Conservation (phyloP, 2,888 invertebrate species). For the Theretra japonica region DNA sequence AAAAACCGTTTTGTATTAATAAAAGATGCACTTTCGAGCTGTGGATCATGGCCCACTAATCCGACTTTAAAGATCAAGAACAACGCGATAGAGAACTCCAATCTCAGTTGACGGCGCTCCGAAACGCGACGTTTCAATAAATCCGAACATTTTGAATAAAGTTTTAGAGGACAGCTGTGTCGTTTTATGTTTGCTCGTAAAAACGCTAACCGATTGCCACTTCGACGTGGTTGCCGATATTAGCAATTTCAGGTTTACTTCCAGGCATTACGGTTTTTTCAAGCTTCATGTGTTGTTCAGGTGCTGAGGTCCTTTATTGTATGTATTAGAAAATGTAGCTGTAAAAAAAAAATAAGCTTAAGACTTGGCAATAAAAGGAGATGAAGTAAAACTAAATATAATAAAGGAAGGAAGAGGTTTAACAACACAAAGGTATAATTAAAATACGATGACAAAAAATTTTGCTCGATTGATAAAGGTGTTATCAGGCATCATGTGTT, state of each 20-base stretch:
- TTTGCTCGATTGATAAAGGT: too few species aligned
- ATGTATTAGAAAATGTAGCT: neutral
- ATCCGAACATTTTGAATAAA: slow-evolving; percentile 47
- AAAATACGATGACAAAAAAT: too few species aligned
- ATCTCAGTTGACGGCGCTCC: neutral
- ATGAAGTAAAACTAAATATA: neutral
- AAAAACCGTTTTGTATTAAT: too few species aligned
- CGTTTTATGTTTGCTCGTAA: slow-evolving; percentile 50
- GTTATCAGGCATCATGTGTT: too few species aligned
- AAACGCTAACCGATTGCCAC: slow-evolving; percentile 30
- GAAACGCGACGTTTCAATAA: slow-evolving; percentile 39
- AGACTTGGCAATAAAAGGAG: neutral
- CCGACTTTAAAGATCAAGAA: too few species aligned
- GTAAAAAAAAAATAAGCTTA: neutral
- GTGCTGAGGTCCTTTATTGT: neutral
- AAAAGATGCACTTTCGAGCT: neutral
- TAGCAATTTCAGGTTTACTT: neutral
- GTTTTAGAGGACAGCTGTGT: slow-evolving; percentile 53
- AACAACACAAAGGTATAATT: too few species aligned
- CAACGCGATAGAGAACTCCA: too few species aligned
- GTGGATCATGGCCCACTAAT: neutral
- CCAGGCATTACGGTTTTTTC: neutral
- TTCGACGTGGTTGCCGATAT: neutral
- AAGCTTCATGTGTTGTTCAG: neutral
- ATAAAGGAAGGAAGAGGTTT: too few species aligned